phyloP scores from a whole-genome alignment of 2,797 vertebrate species.

The Oryzias dopingdopingensis region DNA sequence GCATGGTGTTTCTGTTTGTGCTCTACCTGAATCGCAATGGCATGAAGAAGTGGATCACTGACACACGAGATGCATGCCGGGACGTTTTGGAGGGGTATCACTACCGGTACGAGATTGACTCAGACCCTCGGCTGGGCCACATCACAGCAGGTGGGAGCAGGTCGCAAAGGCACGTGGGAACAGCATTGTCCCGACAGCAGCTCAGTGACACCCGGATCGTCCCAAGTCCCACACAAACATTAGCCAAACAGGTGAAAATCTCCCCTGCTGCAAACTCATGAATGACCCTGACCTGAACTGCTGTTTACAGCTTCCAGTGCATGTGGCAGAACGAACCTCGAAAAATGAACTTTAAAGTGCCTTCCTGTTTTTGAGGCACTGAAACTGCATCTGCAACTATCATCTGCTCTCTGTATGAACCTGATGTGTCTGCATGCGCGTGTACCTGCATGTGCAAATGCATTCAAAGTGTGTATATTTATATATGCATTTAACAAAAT shows the following conservation, averaged over 20 bases:
- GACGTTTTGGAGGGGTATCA: slow-evolving; percentile 80
- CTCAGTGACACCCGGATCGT: slow-evolving; percentile 59
- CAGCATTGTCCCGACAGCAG: slow-evolving; percentile 45
- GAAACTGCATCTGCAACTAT: slow-evolving; percentile 16
- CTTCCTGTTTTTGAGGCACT: slow-evolving; percentile 49
- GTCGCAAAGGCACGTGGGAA: slow-evolving; percentile 27
- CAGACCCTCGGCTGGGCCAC: slow-evolving; percentile 72
- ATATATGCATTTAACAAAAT: too few species aligned
- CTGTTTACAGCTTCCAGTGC: slow-evolving; percentile 13
- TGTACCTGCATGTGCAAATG: background rate
- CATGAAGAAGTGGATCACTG: slow-evolving; percentile 78
- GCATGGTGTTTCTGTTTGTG: slow-evolving; percentile 82
- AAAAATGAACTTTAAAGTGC: slow-evolving; percentile 34
- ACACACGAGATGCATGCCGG: slow-evolving; percentile 73
- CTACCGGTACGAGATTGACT: slow-evolving; percentile 81
- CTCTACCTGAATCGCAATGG: slow-evolving; percentile 81
- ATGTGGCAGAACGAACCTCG: slow-evolving; percentile 1
- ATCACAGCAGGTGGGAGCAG: slow-evolving; percentile 37
- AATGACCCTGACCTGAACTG: slow-evolving; percentile 17
- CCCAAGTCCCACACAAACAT: slow-evolving; percentile 43
- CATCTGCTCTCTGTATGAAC: slow-evolving; percentile 8
- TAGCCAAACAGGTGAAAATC: slow-evolving; percentile 36
- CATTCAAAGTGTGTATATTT: too few species aligned
- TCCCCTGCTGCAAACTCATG: slow-evolving; percentile 19
- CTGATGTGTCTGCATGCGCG: background rate